Evolutionary conservation across 2,113 vertebrate genomes (phyloP), one percentile per base, ranked within the genome.

Genomic region (Pituophis catenifer): DNA sequence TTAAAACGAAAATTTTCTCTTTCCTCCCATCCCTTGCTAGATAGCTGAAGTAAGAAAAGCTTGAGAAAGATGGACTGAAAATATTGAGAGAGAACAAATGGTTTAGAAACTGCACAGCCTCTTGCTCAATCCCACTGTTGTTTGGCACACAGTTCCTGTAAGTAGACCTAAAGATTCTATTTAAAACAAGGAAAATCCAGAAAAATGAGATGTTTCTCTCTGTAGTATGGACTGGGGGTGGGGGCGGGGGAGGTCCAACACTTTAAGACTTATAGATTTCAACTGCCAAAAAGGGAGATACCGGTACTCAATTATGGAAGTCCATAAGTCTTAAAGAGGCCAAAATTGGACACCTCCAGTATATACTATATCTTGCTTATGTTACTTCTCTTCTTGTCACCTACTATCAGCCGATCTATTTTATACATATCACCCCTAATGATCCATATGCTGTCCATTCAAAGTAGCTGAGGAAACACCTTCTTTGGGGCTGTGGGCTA

Each of bases 321-420:
- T 33, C 29, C 29, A 2, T 29, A 33, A 33, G 29, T 33, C 29
- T 70, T 65, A 65, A 65, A 65, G 11, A 12, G 11, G 62, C 62
- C 62, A 65, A 65, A 13, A 13, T 65, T 29, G 62, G 10, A 29
- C 4, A 65, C 26, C 24, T 5, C 26, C 1, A 11, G 59, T 81
- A 94, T 95, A 94, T 92, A 91, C 91, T 94, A 91, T n/a, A 23
- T 26, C 93, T 92, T 50, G 33, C 92, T 92, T 90, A 90, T 62
- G 89, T 65, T 65, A 95, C 75, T 59, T 92, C 89, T 29, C 13
- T 29, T 62, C 89, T n/a, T 89, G 93, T 75, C 48, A 94, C 89
- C 23, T 65, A 88, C 26, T 0, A 24, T 59, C 17, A 17, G 9
- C 54, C 75, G 4, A 48, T 91, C 90, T 91, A 94, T 90, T 89